Percentiles rank a stretch among this genome's conserved stretches.
Conservation (phyloP, 2,113 vertebrate genomes). For the Cyphomyrus discorhynchus region DNA sequence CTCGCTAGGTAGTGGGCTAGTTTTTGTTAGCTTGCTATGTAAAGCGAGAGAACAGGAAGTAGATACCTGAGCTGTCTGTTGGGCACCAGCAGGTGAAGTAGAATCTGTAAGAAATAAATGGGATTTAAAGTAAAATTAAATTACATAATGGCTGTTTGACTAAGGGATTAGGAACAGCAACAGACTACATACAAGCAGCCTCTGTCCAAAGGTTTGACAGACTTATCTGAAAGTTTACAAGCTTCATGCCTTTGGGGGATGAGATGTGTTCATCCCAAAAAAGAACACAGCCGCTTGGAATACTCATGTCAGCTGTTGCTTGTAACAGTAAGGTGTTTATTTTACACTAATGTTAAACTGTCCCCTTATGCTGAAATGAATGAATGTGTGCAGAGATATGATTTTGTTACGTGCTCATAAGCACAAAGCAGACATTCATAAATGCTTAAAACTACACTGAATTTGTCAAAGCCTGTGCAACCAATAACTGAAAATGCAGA, state of each 20-base stretch:
- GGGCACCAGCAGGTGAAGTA: constrained; percentile 53
- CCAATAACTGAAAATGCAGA: not conserved
- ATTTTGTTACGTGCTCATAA: not conserved
- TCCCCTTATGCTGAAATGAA: not conserved
- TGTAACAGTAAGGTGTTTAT: not conserved
- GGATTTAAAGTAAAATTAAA: constrained; percentile 49
- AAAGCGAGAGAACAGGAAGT: constrained; percentile 41
- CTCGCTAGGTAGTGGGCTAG: not conserved
- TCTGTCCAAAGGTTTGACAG: not conserved
- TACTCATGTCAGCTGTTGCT: not conserved
- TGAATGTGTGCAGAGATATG: not conserved
- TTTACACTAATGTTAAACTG: not conserved
- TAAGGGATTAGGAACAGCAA: constrained; percentile 20
- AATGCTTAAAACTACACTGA: not conserved
- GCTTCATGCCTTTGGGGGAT: not conserved
- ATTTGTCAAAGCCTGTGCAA: not conserved
- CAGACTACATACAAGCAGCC: not conserved
- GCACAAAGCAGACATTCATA: not conserved
- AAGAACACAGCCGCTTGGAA: not conserved
- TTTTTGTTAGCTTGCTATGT: constrained; percentile 25
- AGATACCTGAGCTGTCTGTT: constrained; percentile 62
- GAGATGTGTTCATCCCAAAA: not conserved
- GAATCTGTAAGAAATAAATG: constrained; percentile 69
- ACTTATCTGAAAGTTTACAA: not conserved
- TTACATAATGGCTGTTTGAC: not conserved